Base-by-base conservation (phyloP, 2,113 vertebrate genomes). In the Paraplagusia blochii region DNA sequence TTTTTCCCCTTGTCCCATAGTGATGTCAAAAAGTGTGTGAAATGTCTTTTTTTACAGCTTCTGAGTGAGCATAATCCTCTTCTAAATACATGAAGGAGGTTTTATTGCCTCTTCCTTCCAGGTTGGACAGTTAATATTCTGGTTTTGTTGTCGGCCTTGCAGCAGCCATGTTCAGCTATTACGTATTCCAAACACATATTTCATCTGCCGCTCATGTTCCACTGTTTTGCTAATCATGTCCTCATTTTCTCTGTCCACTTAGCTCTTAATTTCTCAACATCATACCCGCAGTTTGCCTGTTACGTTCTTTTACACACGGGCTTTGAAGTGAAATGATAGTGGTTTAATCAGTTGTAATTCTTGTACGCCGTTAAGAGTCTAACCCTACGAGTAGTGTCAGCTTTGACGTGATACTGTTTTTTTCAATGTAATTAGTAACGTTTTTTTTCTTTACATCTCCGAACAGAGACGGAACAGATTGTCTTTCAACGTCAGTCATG, bases 121-220 rank as follows among this genome's bases (percentile, higher is more conserved):
- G 42, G 29, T 58, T 61, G 64, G 64, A 65, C 58, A 58, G 59
- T 68, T 22, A 47, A 44, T 15, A 15, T 59, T 35, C 40, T 19
- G 22, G 39, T 19, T 65, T 19, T 63, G 8, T 36, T 42, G 22
- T 36, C 44, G 60, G 47, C 11, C 5, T 7, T 2, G 9, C 74
- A 47, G 64, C 69, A 72, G 54, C 47, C 70, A 74, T 75, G 64
- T 73, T 70, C 75, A 17, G 60, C 76, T 69, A 80, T 87, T 78
- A 53, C 71, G 71, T 75, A 81, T 83, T 74, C 81, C 43, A 56
- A 50, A 73, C 78, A 85, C 75, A 83, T 77, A 70, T 68, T 77
- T 79, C 63, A 83, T 79, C 60, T 57, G 47, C 74, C 69, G 65
- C 66, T 79, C 57, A 57, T 57, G 63, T 58, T 72, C 81, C 63